Base-by-base conservation (phyloP, 2,888 invertebrate genomes). In the Periphyllus acericola region DNA sequence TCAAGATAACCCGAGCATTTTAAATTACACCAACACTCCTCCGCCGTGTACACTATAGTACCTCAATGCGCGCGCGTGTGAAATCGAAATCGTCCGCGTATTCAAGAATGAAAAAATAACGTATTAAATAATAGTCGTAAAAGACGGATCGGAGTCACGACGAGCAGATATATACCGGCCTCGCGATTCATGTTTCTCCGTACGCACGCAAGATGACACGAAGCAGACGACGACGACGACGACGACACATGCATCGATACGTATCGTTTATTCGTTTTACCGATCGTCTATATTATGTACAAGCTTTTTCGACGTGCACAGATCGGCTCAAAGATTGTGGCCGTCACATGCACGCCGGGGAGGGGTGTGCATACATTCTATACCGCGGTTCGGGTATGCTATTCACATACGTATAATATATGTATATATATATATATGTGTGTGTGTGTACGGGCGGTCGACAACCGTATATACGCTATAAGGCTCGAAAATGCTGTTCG, bases 1-100 rank as follows among this genome's bases (percentile, higher is more conserved):
- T 84, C 75, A n/a, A 84, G 36, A 71, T 66, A 81, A 40, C 80
- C n/a, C 81, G 21, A 81, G 19, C 36, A 68, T 81, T 81, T 81
- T 81, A 81, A 68, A 81, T 81, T 81, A 40, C 81, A 68, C 60
- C 5, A n/a, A n/a, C 68, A 52, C 52, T 46, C 5, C 60, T 17
- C 8, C 60, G 60, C 8, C n/a, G 19, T 46, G 60, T 60, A 60
- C 60, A 60, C 3, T 60, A 25, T 60, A 60, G 17, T 60, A 21
- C 19, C n/a, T 8, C 4, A 14, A 9, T n/a, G 14, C 29, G 40
- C 17, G n/a, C 8, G 19, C 75, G 75, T 46, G 75, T 76, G 75
- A 76, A 76, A 76, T 46, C 74, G 74, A 74, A 74, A 74, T 74
- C 74, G 46, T 46, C n/a, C n/a, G 6, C 46, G 9, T 36, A 21